Conservation (phyloP, 2,888 invertebrate species). For the Priocnemis perturbator region DNA sequence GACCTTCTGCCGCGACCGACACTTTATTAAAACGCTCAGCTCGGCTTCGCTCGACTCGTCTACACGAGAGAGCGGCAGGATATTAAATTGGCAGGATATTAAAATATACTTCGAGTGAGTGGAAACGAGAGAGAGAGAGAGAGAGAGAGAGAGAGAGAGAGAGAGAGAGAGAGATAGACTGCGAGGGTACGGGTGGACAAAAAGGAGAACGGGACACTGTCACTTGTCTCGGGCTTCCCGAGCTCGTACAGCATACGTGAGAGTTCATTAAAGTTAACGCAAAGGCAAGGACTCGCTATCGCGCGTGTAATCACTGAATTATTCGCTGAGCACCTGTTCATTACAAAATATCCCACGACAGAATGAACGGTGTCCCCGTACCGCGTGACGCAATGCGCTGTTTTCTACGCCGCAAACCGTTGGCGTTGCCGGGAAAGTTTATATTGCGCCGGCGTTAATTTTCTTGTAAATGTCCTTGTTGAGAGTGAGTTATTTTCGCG, state of each 20-base stretch:
- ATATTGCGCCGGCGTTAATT: too few relatives aligned
- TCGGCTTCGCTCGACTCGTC: conserved; percentile 11
- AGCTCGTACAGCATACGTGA: too few relatives aligned
- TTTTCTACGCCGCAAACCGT: too few relatives aligned
- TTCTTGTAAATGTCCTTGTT: too few relatives aligned
- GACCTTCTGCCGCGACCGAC: conserved; percentile 29
- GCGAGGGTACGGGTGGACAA: background rate
- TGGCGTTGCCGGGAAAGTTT: too few relatives aligned
- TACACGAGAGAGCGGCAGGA: conserved; percentile 7
- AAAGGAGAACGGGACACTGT: background rate
- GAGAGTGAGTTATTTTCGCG: too few relatives aligned
- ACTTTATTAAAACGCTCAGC: conserved; percentile 51
- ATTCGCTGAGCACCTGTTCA: background rate
- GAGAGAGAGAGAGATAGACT: background rate
- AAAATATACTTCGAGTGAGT: conserved; percentile 41
- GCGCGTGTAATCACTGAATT: background rate
- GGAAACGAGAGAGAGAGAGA: conserved; percentile 9
- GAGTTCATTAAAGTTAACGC: too few relatives aligned
- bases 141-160: background rate
- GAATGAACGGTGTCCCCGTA: too few relatives aligned
- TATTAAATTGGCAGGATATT: conserved; percentile 54
- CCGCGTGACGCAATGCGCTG: too few relatives aligned
- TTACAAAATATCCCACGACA: background rate
- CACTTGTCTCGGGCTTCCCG: background rate
- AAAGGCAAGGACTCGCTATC: background rate